A percentile compares a stretch with the other conserved stretches of the same genome.
Evolutionary conservation across 2,113 vertebrate species (phyloP).

Genomic region (Pristiophorus japonicus): DNA sequence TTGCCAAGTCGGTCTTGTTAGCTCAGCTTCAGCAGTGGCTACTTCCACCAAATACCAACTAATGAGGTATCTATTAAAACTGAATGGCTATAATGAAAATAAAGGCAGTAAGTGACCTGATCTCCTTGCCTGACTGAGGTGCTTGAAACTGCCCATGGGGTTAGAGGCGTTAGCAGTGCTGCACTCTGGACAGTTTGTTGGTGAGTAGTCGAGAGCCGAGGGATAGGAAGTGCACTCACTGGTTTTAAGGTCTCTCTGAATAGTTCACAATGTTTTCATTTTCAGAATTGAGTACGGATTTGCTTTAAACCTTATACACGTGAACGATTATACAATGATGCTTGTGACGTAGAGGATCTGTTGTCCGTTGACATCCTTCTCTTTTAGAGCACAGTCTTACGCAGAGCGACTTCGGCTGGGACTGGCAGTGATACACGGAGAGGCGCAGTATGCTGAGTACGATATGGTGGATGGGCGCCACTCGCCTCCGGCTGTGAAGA

Average conservation of each 20-base stretch:
- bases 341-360: background rate
- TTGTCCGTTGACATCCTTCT: background rate
- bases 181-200: background rate
- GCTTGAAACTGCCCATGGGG: background rate
- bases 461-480: slow-evolving; percentile 95
- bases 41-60: too few species aligned
- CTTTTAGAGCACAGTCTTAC: slow-evolving; percentile 83
- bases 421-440: slow-evolving; percentile 90
- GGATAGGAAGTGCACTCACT: background rate
- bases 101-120: background rate
- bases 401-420: slow-evolving; percentile 88
- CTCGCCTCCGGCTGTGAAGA: slow-evolving; percentile 87
- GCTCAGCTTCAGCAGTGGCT: too few species aligned
- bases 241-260: background rate
- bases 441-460: slow-evolving; percentile 89
- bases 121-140: background rate
- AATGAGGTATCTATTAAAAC: background rate
- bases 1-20: background rate
- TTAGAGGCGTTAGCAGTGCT: background rate
- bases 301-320: background rate
- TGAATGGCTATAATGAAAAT: background rate
- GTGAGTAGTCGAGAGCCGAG: background rate
- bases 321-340: background rate
- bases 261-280: background rate
- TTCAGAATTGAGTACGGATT: background rate